A percentile compares a stretch with the other conserved stretches of the same genome.
Conservation (phyloP, 2,888 invertebrate species). For the Smittia aterrima region DNA sequence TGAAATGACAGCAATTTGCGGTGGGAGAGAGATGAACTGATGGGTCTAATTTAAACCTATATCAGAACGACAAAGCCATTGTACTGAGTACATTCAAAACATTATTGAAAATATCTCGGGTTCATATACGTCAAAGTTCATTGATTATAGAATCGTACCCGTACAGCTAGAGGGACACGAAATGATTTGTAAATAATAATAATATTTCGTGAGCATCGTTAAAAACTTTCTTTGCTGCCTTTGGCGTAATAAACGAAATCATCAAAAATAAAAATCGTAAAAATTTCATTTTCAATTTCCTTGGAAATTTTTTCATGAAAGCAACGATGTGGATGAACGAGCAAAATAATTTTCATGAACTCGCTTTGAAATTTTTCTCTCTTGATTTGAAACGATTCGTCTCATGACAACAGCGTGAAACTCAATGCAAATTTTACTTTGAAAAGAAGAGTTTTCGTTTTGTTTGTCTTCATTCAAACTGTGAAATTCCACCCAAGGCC, state of each 20-base stretch:
- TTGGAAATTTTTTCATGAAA: no score
- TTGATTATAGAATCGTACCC: neutral
- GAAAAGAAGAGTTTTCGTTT: neutral
- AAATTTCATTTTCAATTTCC: conserved; percentile 10
- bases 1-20: neutral
- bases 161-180: no score
- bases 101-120: neutral
- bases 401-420: no score
- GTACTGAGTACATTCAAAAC: neutral
- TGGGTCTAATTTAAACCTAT: neutral
- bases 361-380: no score
- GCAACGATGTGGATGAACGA: no score
- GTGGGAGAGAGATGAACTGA: neutral
- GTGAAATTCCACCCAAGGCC: neutral
- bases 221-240: neutral
- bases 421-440: no score
- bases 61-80: neutral
- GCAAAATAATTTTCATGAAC: no score
- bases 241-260: neutral
- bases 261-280: conserved; percentile 5
- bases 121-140: conserved; percentile 1
- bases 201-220: neutral
- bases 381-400: no score
- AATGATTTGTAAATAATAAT: neutral
- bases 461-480: neutral